phyloP scores from a whole-genome alignment of 2,113 vertebrate genomes.

The Gila orcuttii region DNA sequence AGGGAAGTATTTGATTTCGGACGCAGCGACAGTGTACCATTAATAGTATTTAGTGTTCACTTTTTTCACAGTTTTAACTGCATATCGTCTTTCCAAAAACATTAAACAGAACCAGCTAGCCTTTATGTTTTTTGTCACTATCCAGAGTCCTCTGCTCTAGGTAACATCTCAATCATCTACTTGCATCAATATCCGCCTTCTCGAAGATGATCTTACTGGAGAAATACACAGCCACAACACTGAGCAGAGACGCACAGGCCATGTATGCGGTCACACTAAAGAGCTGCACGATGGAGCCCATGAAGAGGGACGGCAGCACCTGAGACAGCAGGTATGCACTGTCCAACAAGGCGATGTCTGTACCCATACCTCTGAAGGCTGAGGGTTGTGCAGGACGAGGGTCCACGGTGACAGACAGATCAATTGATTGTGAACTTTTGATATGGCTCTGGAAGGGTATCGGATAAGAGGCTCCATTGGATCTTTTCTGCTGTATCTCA shows the following conservation, averaged over 20 bases:
- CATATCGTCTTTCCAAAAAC: not conserved
- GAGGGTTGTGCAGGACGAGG: too few species aligned
- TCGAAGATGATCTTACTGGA: conserved; percentile 83
- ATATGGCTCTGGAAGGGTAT: conserved; percentile 51
- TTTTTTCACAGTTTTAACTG: not conserved
- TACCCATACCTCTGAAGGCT: conserved; percentile 78
- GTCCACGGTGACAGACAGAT: conserved; percentile 46
- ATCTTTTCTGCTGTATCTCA: conserved; percentile 54
- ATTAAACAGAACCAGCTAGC: not conserved
- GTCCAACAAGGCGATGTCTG: conserved; percentile 88
- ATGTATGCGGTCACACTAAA: conserved; percentile 84
- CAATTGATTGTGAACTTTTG: conserved; percentile 47
- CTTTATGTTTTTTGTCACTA: not conserved
- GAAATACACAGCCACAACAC: conserved; percentile 82
- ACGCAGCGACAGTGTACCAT: too few species aligned
- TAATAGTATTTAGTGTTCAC: too few species aligned
- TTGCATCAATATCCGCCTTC: conserved; percentile 73
- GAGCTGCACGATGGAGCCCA: conserved; percentile 85
- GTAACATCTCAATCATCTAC: conserved; percentile 23
- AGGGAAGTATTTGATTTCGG: too few species aligned
- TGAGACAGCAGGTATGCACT: conserved; percentile 88
- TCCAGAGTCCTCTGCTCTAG: not conserved
- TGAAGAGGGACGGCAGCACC: conserved; percentile 82
- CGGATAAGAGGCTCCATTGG: conserved; percentile 20
- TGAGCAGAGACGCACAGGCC: conserved; percentile 77